Conservation (phyloP, 2,797 vertebrate species). For the Megaceryle alcyon region DNA sequence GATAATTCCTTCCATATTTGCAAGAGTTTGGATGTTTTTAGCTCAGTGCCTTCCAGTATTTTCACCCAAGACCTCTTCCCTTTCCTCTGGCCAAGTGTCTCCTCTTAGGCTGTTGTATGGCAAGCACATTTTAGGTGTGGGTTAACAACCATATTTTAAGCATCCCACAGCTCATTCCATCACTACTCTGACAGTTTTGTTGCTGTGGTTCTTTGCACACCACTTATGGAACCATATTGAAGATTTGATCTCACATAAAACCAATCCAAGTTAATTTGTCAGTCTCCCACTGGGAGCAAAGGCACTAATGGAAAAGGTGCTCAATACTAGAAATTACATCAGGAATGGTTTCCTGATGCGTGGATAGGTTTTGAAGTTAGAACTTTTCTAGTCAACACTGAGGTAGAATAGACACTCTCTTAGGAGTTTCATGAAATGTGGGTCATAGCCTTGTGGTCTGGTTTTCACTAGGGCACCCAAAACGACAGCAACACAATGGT, state of each 20-base stretch:
- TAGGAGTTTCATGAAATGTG: neutral
- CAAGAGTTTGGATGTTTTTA: neutral
- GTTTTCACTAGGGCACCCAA: neutral
- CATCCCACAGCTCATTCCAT: neutral
- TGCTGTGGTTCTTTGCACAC: neutral
- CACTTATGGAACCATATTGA: neutral
- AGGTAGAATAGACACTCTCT: neutral
- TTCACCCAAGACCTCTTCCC: neutral
- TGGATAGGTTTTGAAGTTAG: neutral
- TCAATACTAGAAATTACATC: fast-evolving
- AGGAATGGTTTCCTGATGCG: neutral
- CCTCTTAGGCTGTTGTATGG: neutral
- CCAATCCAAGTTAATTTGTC: neutral
- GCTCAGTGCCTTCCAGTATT: neutral
- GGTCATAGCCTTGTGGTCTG: neutral
- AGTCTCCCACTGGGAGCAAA: neutral
- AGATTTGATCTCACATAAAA: fast-evolving
- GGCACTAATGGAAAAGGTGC: neutral
- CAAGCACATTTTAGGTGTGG: neutral
- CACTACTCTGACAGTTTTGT: neutral
- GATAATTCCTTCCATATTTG: constrained; percentile 4
- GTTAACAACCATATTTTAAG: neutral
- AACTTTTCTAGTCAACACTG: neutral
- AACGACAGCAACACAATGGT: neutral
- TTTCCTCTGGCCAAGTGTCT: neutral